Percentiles rank a stretch among this genome's conserved stretches.
phyloP scores from a whole-genome alignment of 2,797 vertebrate genomes.

The Siniperca obscura region DNA sequence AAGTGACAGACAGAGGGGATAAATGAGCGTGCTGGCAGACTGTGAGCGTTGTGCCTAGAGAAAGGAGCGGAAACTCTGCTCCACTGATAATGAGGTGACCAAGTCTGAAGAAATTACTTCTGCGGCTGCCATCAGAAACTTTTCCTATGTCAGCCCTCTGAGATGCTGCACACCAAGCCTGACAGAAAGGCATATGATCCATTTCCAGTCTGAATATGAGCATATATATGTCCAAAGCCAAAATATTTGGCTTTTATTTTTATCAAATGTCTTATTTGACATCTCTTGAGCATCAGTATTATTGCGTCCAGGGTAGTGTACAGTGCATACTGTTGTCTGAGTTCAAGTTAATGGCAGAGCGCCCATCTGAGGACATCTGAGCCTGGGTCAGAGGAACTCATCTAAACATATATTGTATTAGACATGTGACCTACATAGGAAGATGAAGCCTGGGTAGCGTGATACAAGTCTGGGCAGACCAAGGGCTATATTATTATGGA shows the following conservation, averaged over 20 bases:
- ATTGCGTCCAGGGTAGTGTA: neutral
- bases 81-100: constrained; percentile 65
- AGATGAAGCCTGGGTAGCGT: constrained; percentile 36
- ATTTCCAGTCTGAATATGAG: neutral
- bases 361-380: constrained; percentile 25
- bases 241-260: constrained; percentile 3
- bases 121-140: constrained; percentile 42
- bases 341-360: constrained; percentile 1
- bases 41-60: constrained; percentile 40
- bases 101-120: constrained; percentile 44
- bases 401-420: constrained; percentile 56
- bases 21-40: constrained; percentile 57
- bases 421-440: constrained; percentile 76
- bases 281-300: neutral
- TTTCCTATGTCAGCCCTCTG: constrained; percentile 16
- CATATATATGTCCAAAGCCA: no score
- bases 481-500: constrained; percentile 29
- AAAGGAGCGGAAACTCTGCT: constrained; percentile 53
- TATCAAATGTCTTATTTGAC: neutral
- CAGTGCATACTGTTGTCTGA: neutral
- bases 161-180: constrained; percentile 5
- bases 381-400: constrained; percentile 54
- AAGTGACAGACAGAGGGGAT: constrained; percentile 58
- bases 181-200: constrained; percentile 9
- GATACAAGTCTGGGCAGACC: constrained; percentile 39